Conservation (phyloP, 2,888 invertebrate genomes). For the Chymomyza amoena region DNA sequence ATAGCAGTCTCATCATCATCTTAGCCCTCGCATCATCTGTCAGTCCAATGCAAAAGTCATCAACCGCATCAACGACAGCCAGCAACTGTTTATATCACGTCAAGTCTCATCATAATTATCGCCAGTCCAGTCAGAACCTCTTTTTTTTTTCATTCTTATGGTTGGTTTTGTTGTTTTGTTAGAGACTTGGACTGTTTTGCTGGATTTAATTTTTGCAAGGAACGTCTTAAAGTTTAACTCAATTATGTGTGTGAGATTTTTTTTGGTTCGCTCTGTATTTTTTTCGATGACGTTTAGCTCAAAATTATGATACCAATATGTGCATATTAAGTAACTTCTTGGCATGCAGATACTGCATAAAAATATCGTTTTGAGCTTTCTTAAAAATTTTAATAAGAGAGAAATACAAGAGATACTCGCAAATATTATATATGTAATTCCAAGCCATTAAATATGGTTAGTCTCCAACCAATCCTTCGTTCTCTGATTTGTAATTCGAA, state of each 20-base stretch:
- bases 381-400: no score
- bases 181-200: slow-evolving; percentile 3
- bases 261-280: neutral
- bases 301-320: neutral
- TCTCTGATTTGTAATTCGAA: no score
- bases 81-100: slow-evolving; percentile 11
- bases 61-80: slow-evolving; percentile 35
- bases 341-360: neutral
- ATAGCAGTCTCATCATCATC: slow-evolving; percentile 34
- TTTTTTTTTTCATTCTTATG: slow-evolving; percentile 5
- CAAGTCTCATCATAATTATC: slow-evolving; percentile 67
- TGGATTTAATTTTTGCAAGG: slow-evolving; percentile 44
- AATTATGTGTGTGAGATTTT: slow-evolving; percentile 40
- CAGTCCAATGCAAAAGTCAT: slow-evolving; percentile 35
- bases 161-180: slow-evolving; percentile 8
- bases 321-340: slow-evolving; percentile 67
- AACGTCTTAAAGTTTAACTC: slow-evolving; percentile 29
- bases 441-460: no score
- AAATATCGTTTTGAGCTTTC: neutral
- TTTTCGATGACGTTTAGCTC: neutral
- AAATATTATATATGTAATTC: no score
- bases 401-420: no score
- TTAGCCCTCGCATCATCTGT: neutral
- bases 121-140: slow-evolving; percentile 23
- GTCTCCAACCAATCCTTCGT: no score